Percentiles rank a stretch among this genome's conserved stretches.
phyloP scores from a whole-genome alignment of 2,113 vertebrate species.

The Burhinus oedicnemus region DNA sequence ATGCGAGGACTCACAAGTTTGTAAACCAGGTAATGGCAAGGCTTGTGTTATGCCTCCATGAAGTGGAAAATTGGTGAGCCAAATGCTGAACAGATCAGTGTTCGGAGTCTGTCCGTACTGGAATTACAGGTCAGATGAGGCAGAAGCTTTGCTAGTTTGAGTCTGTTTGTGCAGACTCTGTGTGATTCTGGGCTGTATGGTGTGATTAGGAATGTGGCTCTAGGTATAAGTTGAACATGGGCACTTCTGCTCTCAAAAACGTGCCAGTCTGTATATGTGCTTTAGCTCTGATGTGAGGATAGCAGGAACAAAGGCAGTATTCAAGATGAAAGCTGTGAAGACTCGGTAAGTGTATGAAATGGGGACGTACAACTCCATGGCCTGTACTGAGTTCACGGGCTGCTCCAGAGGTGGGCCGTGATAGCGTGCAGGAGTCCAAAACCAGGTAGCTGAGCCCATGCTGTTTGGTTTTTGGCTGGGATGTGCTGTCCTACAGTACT shows the following conservation, averaged over 20 bases:
- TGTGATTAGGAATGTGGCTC: not conserved
- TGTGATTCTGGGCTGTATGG: not conserved
- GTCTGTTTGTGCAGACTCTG: not conserved
- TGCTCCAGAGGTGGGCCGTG: not conserved
- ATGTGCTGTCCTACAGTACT: not conserved
- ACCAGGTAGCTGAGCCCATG: accelerated
- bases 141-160: not conserved
- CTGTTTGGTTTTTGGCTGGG: not conserved
- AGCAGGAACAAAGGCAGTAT: not conserved
- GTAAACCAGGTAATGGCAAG: not conserved
- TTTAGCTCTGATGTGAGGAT: not conserved
- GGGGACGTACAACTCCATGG: not conserved
- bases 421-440: not conserved
- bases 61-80: not conserved
- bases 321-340: not conserved
- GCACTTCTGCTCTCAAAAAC: not conserved
- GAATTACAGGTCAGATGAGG: not conserved
- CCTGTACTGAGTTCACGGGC: not conserved
- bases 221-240: not conserved
- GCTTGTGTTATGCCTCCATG: not conserved
- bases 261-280: not conserved
- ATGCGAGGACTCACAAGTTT: not conserved
- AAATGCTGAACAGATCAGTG: not conserved
- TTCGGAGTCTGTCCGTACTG: not conserved
- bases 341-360: not conserved